These are phyloP conservation scores for Erinaceus europaeus DNA, from an alignment of 2,113 vertebrate genomes.

Conservation along the genomic window DNA sequence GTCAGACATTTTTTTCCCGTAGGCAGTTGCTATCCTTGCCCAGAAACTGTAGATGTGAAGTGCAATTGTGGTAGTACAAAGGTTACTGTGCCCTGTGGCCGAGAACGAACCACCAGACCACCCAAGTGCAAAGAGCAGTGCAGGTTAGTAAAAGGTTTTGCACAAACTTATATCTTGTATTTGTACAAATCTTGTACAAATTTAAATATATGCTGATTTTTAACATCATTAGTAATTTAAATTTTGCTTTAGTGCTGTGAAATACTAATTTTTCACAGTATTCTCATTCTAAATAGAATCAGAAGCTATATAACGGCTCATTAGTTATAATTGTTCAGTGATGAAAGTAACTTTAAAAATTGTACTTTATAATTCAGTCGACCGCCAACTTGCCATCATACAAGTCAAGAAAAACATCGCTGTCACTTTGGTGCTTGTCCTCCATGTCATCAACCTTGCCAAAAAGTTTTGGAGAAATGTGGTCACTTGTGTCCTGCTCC, in stretches of 20 bases:
- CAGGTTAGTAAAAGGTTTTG: conserved; percentile 80
- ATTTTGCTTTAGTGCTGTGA: conserved; percentile 43
- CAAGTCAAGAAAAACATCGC: conserved; percentile 85
- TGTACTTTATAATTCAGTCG: conserved; percentile 77
- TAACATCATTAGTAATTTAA: background rate
- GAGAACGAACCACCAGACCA: conserved; percentile 89
- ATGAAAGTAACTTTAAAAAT: conserved; percentile 38
- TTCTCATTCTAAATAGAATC: conserved; percentile 28
- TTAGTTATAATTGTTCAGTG: conserved; percentile 31
- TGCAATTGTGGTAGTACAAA: conserved; percentile 86
- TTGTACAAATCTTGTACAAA: no score
- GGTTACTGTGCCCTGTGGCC: conserved; percentile 89
- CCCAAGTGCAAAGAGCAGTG: conserved; percentile 89
- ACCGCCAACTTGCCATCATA: conserved; percentile 88
- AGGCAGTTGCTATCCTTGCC: conserved; percentile 93
- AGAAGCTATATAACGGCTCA: conserved; percentile 29
- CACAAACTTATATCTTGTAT: background rate
- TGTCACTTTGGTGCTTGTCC: conserved; percentile 90
- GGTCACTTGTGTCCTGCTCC: conserved; percentile 84
- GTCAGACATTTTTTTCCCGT: conserved; percentile 47
- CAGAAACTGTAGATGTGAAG: conserved; percentile 87
- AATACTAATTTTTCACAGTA: background rate
- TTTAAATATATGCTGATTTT: conserved; percentile 28
- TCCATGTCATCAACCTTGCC: conserved; percentile 86
- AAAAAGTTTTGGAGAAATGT: conserved; percentile 78